Evolutionary conservation across 2,797 vertebrate genomes (phyloP).

Genomic region (Lithobates sylvaticus): DNA sequence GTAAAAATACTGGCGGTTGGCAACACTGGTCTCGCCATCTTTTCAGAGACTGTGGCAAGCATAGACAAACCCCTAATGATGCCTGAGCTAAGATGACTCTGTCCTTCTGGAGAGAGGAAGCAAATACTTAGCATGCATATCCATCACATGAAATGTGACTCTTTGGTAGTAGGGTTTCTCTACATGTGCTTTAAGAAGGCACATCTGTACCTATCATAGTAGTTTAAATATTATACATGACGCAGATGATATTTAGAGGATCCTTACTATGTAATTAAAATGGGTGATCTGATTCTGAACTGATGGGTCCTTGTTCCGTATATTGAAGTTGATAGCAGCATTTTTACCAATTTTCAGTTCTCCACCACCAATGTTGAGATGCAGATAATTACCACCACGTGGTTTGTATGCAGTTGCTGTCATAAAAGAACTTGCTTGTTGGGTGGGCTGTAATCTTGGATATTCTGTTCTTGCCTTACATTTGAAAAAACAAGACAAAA

Average conservation of each 20-base stretch:
- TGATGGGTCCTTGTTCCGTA: constrained; percentile 52
- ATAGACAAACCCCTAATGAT: too few species aligned
- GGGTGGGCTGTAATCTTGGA: fast-evolving
- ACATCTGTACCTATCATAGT: too few species aligned
- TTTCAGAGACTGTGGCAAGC: too few species aligned
- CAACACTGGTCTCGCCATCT: too few species aligned
- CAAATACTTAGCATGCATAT: too few species aligned
- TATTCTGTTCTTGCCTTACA: constrained; percentile 75
- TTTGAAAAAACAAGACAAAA: background rate
- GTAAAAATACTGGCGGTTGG: too few species aligned
- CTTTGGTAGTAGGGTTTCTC: too few species aligned
- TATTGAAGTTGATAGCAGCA: constrained; percentile 75
- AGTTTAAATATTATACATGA: background rate
- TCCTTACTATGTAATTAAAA: constrained; percentile 84
- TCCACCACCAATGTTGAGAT: constrained; percentile 68
- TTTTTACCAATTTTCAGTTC: constrained; percentile 73
- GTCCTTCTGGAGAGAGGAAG: too few species aligned
- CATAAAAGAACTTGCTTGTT: constrained; percentile 79
- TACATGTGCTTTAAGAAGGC: too few species aligned
- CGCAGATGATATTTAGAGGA: background rate
- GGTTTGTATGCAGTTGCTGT: constrained; percentile 72
- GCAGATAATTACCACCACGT: constrained; percentile 74
- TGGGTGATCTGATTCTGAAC: constrained; percentile 59
- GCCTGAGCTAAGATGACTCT: too few species aligned
- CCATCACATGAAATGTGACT: too few species aligned